Evolutionary conservation across 1,140 invertebrate species (phyloP).

Genomic region (Aricia agestis): DNA sequence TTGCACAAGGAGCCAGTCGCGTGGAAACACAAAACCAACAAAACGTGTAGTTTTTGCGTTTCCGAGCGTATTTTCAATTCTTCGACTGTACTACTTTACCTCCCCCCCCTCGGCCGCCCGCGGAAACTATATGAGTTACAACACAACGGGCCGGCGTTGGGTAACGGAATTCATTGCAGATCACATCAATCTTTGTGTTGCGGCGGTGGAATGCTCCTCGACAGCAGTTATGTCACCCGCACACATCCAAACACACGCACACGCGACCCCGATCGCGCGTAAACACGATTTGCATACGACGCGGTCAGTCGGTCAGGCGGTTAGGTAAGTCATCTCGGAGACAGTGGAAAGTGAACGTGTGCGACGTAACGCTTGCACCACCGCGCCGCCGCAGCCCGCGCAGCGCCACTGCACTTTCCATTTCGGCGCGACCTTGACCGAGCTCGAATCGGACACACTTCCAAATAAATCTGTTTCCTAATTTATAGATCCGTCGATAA

Average conservation of each 20-base stretch:
- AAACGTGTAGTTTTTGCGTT: background rate
- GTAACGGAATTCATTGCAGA: background rate
- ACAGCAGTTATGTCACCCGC: background rate
- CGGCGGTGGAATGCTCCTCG: background rate
- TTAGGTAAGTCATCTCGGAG: conserved; percentile 26
- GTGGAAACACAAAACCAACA: background rate
- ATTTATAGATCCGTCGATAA: background rate
- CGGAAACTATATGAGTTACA: background rate
- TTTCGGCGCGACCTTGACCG: background rate
- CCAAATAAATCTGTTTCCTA: background rate
- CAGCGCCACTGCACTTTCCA: background rate
- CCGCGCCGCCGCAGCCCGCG: background rate
- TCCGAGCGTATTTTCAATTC: background rate
- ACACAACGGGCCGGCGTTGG: background rate
- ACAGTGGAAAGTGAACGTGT: conserved; percentile 34
- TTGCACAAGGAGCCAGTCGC: background rate
- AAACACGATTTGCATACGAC: conserved; percentile 2
- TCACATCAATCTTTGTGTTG: background rate
- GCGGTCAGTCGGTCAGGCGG: conserved; percentile 25
- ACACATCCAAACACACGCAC: conserved; percentile 1
- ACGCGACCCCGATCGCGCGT: background rate
- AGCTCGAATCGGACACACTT: background rate
- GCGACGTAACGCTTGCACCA: conserved; percentile 26
- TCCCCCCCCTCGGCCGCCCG: no score
- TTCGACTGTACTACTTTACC: background rate